Evolutionary conservation across 1,140 invertebrate species (phyloP).

Genomic region (Drosophila pruinosa): DNA sequence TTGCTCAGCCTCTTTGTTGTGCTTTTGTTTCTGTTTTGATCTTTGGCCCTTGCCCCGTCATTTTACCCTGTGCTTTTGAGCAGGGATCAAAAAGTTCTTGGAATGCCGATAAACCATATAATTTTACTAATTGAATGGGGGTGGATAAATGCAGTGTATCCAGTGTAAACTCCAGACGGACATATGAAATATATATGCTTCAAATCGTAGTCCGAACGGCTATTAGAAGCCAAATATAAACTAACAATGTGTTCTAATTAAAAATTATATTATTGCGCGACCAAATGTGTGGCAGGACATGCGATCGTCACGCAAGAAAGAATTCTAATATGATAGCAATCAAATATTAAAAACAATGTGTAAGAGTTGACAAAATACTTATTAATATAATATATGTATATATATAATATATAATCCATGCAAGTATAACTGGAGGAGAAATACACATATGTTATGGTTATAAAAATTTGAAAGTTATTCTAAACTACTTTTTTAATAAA

Average conservation of each 20-base stretch:
- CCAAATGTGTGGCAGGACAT: too few species aligned
- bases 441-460: too few species aligned
- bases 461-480: too few species aligned
- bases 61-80: constrained; percentile 70
- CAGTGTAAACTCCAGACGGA: constrained; percentile 36
- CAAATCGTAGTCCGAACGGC: neutral
- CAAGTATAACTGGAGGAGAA: too few species aligned
- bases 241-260: neutral
- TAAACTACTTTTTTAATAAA: too few species aligned
- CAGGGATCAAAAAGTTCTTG: constrained; percentile 64
- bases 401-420: too few species aligned
- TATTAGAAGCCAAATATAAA: neutral
- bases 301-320: too few species aligned
- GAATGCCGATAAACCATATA: constrained; percentile 74
- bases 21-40: constrained; percentile 62
- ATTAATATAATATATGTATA: too few species aligned
- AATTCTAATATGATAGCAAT: too few species aligned
- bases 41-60: constrained; percentile 71
- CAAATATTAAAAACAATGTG: too few species aligned
- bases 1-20: constrained; percentile 61
- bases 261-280: neutral
- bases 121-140: constrained; percentile 82
- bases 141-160: constrained; percentile 59
- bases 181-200: constrained; percentile 1
- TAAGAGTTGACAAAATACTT: too few species aligned